Evolutionary conservation across 2,888 invertebrate species (phyloP).

Genomic region (Lasioglossum pauxillum): DNA sequence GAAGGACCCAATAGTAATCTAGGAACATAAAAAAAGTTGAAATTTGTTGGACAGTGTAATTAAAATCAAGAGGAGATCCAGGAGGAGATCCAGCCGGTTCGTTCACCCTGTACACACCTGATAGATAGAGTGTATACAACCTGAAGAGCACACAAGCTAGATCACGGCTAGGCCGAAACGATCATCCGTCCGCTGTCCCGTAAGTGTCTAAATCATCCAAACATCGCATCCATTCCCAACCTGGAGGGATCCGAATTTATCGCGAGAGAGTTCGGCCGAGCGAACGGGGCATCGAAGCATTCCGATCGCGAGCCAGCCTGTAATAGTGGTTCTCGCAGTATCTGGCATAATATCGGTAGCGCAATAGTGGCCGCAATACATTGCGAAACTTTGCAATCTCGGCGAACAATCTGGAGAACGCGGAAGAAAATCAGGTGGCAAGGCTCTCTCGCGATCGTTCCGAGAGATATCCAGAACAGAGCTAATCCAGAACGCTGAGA

Average conservation of each 20-base stretch:
- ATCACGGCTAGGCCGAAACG: too few relatives aligned
- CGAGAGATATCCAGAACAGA: conserved; percentile 13
- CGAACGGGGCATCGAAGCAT: neutral
- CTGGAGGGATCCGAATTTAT: neutral
- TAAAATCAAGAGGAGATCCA: too few relatives aligned
- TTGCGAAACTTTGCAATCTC: conserved; percentile 21
- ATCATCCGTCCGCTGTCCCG: neutral
- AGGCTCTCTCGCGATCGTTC: conserved; percentile 26
- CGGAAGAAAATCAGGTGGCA: conserved; percentile 27
- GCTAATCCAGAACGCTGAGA: neutral
- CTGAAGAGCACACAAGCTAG: neutral
- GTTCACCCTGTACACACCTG: too few relatives aligned
- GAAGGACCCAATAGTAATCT: too few relatives aligned
- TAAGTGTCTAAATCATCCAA: neutral
- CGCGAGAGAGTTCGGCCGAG: neutral
- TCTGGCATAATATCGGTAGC: neutral
- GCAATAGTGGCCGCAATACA: neutral
- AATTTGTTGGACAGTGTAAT: too few relatives aligned
- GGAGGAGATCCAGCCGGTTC: too few relatives aligned
- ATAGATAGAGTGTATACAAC: neutral
- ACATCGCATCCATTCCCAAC: neutral
- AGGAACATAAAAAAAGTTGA: too few relatives aligned
- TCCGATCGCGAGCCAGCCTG: neutral
- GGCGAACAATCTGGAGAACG: conserved; percentile 16
- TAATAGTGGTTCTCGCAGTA: neutral